phyloP scores from a whole-genome alignment of 2,888 invertebrate species.

The Dromius quadrimaculatus region DNA sequence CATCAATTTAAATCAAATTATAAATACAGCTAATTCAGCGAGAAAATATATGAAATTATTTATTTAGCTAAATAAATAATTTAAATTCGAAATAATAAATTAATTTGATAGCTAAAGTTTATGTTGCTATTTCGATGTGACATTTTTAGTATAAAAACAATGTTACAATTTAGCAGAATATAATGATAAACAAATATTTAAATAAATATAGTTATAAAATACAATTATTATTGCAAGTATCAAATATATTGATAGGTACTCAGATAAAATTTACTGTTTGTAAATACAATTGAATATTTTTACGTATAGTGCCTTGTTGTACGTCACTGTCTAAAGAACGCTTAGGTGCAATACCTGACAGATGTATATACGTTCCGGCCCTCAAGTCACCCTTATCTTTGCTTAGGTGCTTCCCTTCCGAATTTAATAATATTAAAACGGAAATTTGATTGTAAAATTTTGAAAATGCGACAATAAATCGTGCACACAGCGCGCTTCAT shows the following conservation, averaged over 20 bases:
- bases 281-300: background rate
- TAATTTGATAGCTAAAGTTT: constrained; percentile 31
- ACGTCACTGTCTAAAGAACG: constrained; percentile 3
- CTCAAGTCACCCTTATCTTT: constrained; percentile 58
- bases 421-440: background rate
- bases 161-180: constrained; percentile 33
- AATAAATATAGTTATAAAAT: constrained; percentile 25
- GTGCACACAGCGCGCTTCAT: too few species aligned
- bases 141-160: constrained; percentile 33
- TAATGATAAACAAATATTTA: constrained; percentile 38
- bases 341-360: constrained; percentile 62
- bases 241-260: too few species aligned
- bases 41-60: constrained; percentile 15
- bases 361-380: constrained; percentile 60
- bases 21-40: too few species aligned
- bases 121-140: constrained; percentile 10
- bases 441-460: too few species aligned
- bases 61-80: constrained; percentile 14
- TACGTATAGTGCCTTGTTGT: background rate
- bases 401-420: background rate
- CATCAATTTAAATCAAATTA: background rate
- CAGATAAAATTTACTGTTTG: too few species aligned
- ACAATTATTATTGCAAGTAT: constrained; percentile 15
- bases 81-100: constrained; percentile 34
- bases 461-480: too few species aligned